Evolutionary conservation across 2,113 vertebrate species (phyloP), one percentile per base, ranked within the genome.

Genomic region (Pelobates fuscus): DNA sequence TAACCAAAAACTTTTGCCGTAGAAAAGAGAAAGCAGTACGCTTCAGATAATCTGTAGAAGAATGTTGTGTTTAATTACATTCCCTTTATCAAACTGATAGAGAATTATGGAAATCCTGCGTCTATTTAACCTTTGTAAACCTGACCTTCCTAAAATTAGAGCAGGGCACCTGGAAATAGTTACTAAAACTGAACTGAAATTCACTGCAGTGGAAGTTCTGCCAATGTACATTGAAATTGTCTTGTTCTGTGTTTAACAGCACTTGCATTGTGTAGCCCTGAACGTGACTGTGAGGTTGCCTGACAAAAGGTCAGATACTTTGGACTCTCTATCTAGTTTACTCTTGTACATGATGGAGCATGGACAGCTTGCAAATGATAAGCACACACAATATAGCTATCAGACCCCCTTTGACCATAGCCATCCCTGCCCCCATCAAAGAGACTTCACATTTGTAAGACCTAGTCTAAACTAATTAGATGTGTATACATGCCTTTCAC

Each of bases 141-240:
- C 78, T 86, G 20, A 79, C 79, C 46, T 86, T 83, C 71, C 80
- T 84, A 88, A 88, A 89, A 84, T 86, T 81, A 84, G 81, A 86
- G 20, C 65, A 63, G 77, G 61, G 61, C 75, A 84, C 77, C 70
- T 86, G 82, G 82, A 85, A 87, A 86, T 87, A 83, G 85, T 91
- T 87, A 86, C 82, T 77, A 71, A n/a, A n/a, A 78, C 46, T 23
- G 18, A 80, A 83, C 61, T 83, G 58, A 82, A 84, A 78, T 75
- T 8, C 20, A 81, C 74, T 78, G 77, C 78, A 78, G 67, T 71
- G 78, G 78, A 81, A 55, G 41, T 15, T 23, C 24, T n/a, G 44
- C 60, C 81, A 78, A 62, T 32, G 67, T 79, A 55, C 77, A 68
- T 23, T 69, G 69, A 78, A 79, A 80, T 78, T 64, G 81, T 79